phyloP scores from a whole-genome alignment of 53 echinoderm and acorn worm species.

The Holothuria leucospilota region DNA sequence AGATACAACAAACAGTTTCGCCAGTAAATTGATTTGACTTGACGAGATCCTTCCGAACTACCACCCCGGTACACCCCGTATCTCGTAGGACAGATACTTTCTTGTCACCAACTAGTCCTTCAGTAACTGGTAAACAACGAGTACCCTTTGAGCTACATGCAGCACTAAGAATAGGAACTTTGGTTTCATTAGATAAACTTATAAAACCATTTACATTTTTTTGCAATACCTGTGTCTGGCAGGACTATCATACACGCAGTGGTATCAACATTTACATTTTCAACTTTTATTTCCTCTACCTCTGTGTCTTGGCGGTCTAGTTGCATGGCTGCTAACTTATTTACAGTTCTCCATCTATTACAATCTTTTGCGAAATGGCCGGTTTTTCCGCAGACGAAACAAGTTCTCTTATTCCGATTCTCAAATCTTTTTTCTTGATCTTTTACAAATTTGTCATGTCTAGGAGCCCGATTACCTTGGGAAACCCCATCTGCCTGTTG shows the following conservation, averaged over 20 bases:
- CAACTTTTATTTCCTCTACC: background rate
- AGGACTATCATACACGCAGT: background rate
- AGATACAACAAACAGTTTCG: slow-evolving; percentile 14
- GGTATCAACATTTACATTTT: background rate
- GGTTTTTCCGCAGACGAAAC: slow-evolving; percentile 39
- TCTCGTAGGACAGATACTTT: no score
- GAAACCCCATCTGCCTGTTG: background rate
- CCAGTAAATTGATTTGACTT: slow-evolving; percentile 45
- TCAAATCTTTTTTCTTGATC: background rate
- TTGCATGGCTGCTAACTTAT: no score
- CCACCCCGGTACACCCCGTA: slow-evolving; percentile 46
- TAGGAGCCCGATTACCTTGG: background rate
- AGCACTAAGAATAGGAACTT: slow-evolving; percentile 22
- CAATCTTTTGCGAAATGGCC: slow-evolving; percentile 56
- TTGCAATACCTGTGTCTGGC: background rate
- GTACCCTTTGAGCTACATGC: slow-evolving; percentile 14
- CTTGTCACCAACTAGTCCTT: slow-evolving; percentile 35
- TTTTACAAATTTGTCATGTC: background rate
- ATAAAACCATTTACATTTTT: background rate
- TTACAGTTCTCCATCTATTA: background rate
- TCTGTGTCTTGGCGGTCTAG: no score
- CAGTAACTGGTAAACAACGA: slow-evolving; percentile 30
- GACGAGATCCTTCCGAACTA: slow-evolving; percentile 7
- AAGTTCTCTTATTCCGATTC: slow-evolving; percentile 7
- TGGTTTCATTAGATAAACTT: background rate